phyloP scores from a whole-genome alignment of 2,113 vertebrate genomes.

The Desmodus rotundus region DNA sequence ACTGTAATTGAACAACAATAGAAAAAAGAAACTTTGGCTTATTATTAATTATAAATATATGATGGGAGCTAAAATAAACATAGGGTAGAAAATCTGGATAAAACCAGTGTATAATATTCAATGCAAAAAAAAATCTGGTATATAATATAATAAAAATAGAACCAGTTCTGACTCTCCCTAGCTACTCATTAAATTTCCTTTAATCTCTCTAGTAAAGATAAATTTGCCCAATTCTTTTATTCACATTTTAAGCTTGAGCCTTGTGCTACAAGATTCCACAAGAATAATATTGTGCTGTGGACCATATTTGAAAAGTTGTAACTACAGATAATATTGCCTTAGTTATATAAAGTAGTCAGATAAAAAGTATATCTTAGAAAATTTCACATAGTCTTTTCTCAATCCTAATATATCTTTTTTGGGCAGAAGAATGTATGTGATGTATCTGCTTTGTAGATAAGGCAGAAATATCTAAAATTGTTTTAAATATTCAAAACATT shows the following conservation, averaged over 20 bases:
- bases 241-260: neutral
- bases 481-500: neutral
- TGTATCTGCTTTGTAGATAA: neutral
- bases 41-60: neutral
- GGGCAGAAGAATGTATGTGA: neutral
- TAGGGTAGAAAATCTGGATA: neutral
- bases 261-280: neutral
- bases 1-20: too few relatives aligned
- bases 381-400: neutral
- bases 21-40: neutral
- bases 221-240: neutral
- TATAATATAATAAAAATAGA: neutral
- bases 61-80: neutral
- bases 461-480: neutral
- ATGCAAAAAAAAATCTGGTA: neutral
- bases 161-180: neutral
- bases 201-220: neutral
- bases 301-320: constrained; percentile 1
- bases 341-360: neutral
- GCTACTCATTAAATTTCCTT: constrained; percentile 34
- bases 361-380: constrained; percentile 9
- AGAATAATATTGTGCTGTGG: neutral
- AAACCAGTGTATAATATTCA: neutral
- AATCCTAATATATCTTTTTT: neutral
- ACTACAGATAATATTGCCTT: constrained; percentile 14